Evolutionary conservation across 2,113 vertebrate species (phyloP).

Genomic region (Elgaria multicarinata): DNA sequence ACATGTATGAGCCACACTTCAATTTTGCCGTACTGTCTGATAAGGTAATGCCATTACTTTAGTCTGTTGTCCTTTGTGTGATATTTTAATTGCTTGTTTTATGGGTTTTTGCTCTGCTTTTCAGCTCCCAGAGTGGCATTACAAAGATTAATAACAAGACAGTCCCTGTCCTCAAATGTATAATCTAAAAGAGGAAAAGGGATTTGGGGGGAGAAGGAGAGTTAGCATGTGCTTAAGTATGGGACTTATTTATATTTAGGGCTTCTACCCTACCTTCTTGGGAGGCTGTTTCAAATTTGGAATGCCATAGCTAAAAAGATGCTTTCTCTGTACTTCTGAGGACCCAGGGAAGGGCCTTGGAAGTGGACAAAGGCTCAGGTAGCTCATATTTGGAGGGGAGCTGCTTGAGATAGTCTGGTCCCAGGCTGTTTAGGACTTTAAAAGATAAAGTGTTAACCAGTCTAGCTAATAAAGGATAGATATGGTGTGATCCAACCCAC

Average conservation of each 20-base stretch:
- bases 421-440: neutral
- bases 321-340: neutral
- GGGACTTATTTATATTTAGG: too few relatives aligned
- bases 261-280: neutral
- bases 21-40: slow-evolving; percentile 92
- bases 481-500: neutral
- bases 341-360: neutral
- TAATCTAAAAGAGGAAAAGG: neutral
- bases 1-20: slow-evolving; percentile 96
- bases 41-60: slow-evolving; percentile 82
- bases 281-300: neutral
- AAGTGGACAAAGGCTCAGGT: neutral
- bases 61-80: slow-evolving; percentile 2
- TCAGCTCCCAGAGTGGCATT: neutral
- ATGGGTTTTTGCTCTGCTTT: neutral
- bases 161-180: neutral
- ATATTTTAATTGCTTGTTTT: neutral
- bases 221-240: neutral
- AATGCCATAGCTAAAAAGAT: neutral
- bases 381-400: neutral
- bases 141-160: neutral
- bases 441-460: neutral
- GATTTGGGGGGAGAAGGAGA: neutral
- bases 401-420: neutral
- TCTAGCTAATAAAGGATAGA: neutral